Base-by-base conservation (phyloP, 2,888 invertebrate species). In the Bimastos eiseni region DNA sequence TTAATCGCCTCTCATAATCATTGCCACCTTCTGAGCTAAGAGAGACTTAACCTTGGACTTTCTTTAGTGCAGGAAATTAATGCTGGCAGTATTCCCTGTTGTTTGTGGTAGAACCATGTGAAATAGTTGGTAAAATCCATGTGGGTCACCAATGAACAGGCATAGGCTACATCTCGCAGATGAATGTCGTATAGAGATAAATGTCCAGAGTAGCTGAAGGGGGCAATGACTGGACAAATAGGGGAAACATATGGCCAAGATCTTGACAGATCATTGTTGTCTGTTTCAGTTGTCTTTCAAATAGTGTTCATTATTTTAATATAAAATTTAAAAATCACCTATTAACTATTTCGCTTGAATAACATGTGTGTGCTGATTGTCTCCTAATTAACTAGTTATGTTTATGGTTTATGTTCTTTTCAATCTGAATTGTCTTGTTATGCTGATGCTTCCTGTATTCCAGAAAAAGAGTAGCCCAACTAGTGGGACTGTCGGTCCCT, bases 41-140 rank as follows among this genome's bases (percentile, higher is more conserved):
- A n/a, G 70, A 70, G 8, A n/a, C 70, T n/a, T n/a, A 11, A 30
- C 70, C 70, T 70, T 30, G 70, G 70, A 70, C 70, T 70, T 70
- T n/a, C 70, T 70, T 70, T 70, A 70, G 70, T 70, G 70, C 70
- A 70, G 70, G 70, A n/a, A 70, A 70, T 70, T 70, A 70, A 70
- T 70, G n/a, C 70, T 70, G 30, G 70, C n/a, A 11, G 70, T 70
- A 70, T n/a, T 70, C 30, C n/a, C 70, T 70, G 70, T 70, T 70
- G 70, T 70, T 70, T 70, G n/a, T 70, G 70, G n/a, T 70, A n/a
- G n/a, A 70, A 70, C 70, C 70, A 70, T 8, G 13, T 70, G 70
- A 70, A 70, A n/a, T 6, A n/a, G n/a, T n/a, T 70, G n/a, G 70
- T 70, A 70, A n/a, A 70, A n/a, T n/a, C 70, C 70, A n/a, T 70